These are phyloP conservation scores for Emys orbicularis DNA, from an alignment of 2,797 vertebrate species.

Conservation along the genomic window DNA sequence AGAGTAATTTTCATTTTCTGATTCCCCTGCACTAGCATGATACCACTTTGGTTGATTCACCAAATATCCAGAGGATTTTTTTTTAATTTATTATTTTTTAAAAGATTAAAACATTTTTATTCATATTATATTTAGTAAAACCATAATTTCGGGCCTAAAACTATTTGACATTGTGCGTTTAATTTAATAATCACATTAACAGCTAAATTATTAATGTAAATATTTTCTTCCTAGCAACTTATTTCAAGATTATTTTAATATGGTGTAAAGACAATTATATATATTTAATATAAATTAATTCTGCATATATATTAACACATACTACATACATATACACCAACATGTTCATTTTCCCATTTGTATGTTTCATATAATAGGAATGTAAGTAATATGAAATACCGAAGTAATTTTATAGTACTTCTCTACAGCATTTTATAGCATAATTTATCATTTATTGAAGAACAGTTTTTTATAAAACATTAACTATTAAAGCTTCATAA, in stretches of 20 bases:
- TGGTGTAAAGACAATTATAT: rapidly evolving
- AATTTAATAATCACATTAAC: background rate
- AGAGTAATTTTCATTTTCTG: background rate
- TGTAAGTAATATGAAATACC: background rate
- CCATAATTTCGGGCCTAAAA: background rate
- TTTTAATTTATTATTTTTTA: background rate
- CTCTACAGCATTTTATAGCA: background rate
- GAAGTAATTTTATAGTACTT: background rate
- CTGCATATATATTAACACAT: background rate
- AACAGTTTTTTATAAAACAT: background rate
- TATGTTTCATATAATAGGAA: background rate
- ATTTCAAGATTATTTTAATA: background rate
- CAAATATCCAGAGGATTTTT: background rate
- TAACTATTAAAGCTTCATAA: background rate
- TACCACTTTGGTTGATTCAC: background rate
- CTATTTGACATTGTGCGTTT: background rate
- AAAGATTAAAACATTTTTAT: background rate
- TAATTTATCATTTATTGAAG: background rate
- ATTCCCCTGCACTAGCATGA: background rate
- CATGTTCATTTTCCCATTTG: background rate
- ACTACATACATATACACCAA: background rate
- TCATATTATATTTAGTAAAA: background rate
- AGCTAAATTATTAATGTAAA: background rate
- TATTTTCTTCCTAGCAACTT: background rate
- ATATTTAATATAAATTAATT: background rate